phyloP scores from a whole-genome alignment of 2,113 vertebrate species.

The Pongo pygmaeus region DNA sequence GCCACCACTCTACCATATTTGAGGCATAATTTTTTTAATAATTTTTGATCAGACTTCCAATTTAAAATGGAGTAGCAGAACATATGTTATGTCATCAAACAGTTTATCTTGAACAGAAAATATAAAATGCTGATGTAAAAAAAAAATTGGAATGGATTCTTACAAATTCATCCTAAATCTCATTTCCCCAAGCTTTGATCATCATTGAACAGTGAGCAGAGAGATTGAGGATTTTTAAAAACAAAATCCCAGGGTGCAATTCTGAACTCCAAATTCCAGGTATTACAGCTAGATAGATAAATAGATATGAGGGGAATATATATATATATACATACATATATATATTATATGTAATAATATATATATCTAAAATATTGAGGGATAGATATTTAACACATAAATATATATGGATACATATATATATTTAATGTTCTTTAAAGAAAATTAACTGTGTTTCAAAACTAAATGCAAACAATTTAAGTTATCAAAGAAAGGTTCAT shows the following conservation, averaged over 20 bases:
- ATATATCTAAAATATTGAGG: neutral
- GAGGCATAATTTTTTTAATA: neutral
- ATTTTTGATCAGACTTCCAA: neutral
- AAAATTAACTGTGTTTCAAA: neutral
- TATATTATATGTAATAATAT: no score
- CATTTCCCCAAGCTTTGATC: neutral
- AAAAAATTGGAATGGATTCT: neutral
- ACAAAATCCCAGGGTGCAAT: neutral
- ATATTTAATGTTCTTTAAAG: neutral
- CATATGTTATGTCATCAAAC: neutral
- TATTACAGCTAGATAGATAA: neutral
- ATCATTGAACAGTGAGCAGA: neutral
- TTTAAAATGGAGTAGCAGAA: neutral
- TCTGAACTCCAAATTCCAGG: neutral
- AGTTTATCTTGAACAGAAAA: neutral
- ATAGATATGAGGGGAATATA: neutral
- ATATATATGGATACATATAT: neutral
- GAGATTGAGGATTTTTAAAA: neutral
- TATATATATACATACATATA: no score
- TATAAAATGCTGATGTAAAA: neutral
- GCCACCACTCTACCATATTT: neutral
- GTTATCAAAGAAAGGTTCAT: neutral
- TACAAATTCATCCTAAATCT: neutral
- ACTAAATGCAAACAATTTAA: neutral
- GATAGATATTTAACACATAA: no score